Conservation (phyloP, 2,113 vertebrate species). For the Gallinago jamesoni region DNA sequence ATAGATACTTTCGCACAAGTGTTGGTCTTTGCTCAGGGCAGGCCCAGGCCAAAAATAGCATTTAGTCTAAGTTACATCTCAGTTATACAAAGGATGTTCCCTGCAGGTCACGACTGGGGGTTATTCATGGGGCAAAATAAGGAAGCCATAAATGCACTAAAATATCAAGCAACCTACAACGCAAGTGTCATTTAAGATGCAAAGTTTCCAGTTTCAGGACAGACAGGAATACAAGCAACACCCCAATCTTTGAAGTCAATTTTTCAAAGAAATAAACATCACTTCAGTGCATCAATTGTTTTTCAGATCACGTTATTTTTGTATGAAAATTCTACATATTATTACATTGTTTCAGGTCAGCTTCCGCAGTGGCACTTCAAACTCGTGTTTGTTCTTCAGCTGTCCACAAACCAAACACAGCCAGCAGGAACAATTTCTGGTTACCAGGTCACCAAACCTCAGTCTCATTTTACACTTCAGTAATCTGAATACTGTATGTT, state of each 20-base stretch:
- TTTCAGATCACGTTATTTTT: neutral
- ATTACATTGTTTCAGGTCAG: conserved; percentile 15
- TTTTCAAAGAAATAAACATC: conserved; percentile 14
- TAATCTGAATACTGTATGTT: conserved; percentile 2
- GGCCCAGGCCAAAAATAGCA: neutral
- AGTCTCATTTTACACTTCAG: conserved; percentile 56
- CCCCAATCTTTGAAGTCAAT: neutral
- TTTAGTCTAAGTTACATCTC: conserved; percentile 11
- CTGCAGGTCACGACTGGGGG: conserved; percentile 20
- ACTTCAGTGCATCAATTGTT: neutral
- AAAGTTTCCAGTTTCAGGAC: neutral
- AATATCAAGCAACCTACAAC: neutral
- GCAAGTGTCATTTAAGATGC: neutral
- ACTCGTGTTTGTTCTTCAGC: neutral
- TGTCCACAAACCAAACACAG: conserved; percentile 8
- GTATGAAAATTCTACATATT: neutral
- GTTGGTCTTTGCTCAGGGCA: neutral
- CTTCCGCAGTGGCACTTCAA: conserved; percentile 6
- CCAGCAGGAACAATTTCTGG: conserved; percentile 22
- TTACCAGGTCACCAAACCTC: conserved; percentile 52
- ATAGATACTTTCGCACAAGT: neutral
- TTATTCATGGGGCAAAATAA: conserved; percentile 34
- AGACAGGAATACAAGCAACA: neutral
- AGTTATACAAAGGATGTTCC: conserved; percentile 37
- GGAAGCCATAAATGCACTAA: conserved; percentile 21